Evolutionary conservation across 1,140 invertebrate genomes (phyloP), one percentile per base, ranked within the genome.

Genomic region (Nilaparvata lugens): DNA sequence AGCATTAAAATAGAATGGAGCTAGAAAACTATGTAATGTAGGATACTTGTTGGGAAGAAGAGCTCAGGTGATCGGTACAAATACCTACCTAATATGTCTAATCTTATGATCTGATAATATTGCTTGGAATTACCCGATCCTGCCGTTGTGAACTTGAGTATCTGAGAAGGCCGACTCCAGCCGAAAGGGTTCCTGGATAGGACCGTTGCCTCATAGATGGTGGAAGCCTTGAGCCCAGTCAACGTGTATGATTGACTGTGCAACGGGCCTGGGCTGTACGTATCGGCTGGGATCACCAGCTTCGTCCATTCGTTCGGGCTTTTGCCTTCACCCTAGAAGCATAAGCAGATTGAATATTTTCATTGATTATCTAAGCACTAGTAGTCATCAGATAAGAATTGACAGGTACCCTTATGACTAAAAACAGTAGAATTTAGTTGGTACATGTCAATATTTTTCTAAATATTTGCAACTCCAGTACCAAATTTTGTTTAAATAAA

Each of bases 121-220:
- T n/a, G n/a, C n/a, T n/a, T n/a, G n/a, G 7, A 28, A 28, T 70
- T 73, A 85, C 83, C 75, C 67, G 77, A 75, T 51, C 81, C 81
- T n/a, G 78, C 75, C 2, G 84, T 86, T 9, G 82, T 75, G 66
- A 88, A 87, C 63, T 79, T 75, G 42, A 84, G 75, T 24, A 83
- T 76, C 16, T 79, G 77, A 7, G 83, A 85, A 1, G 81, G 78
- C 64, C 81, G 78, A 53, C 84, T 85, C 80, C 81, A 85, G 2
- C 86, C 86, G 64, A 81, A 86, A 61, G 81, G 79, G 73, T 88
- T 89, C 72, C 83, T 80, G 1, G 84, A 83, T 19, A 81, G 76
- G 6, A 89, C 76, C 2, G 82, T 72, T 0, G 83, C 84, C 70
- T 89, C 86, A 65, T 89, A 89, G 4, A 82, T 77, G 0, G 79